Conservation (phyloP, 2,888 invertebrate genomes). For the Andrena camellia region DNA sequence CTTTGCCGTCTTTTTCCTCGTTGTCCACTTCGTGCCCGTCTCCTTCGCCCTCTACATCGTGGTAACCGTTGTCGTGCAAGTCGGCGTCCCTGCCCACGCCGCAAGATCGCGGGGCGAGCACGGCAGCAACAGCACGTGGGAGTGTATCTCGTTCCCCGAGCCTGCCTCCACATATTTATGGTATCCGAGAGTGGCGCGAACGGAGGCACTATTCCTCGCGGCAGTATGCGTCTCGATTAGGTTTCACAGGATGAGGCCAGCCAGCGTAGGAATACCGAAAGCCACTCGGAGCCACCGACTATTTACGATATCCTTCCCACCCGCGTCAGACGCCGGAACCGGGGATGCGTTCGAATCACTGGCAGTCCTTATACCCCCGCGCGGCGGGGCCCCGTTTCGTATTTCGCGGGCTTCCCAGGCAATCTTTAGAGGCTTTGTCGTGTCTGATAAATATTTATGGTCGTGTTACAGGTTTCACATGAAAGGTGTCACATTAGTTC, state of each 20-base stretch:
- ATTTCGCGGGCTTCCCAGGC: slow-evolving; percentile 18
- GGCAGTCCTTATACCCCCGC: slow-evolving; percentile 44
- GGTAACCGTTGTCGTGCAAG: slow-evolving; percentile 75
- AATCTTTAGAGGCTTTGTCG: slow-evolving; percentile 18
- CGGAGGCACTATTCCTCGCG: slow-evolving; percentile 66
- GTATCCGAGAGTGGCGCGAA: slow-evolving; percentile 62
- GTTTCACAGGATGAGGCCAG: slow-evolving; percentile 48
- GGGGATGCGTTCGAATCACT: slow-evolving; percentile 23
- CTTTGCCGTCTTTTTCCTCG: slow-evolving; percentile 35
- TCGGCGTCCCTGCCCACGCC: slow-evolving; percentile 77
- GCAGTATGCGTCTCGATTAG: slow-evolving; percentile 60
- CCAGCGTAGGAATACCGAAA: slow-evolving; percentile 36
- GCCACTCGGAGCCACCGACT: slow-evolving; percentile 24
- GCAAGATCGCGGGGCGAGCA: slow-evolving; percentile 45
- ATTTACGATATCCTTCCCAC: slow-evolving; percentile 45
- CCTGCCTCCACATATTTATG: slow-evolving; percentile 66
- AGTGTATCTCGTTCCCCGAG: slow-evolving; percentile 51
- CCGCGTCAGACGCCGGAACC: slow-evolving; percentile 45
- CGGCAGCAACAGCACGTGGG: slow-evolving; percentile 60
- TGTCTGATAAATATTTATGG: slow-evolving; percentile 43
- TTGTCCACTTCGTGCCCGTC: slow-evolving; percentile 26
- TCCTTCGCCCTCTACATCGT: slow-evolving; percentile 38
- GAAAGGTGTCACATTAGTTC: neutral
- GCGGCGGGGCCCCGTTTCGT: slow-evolving; percentile 44
- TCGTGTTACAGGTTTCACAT: slow-evolving; percentile 2